Evolutionary conservation across 2,797 vertebrate genomes (phyloP).

Genomic region (Hydrolagus colliei): DNA sequence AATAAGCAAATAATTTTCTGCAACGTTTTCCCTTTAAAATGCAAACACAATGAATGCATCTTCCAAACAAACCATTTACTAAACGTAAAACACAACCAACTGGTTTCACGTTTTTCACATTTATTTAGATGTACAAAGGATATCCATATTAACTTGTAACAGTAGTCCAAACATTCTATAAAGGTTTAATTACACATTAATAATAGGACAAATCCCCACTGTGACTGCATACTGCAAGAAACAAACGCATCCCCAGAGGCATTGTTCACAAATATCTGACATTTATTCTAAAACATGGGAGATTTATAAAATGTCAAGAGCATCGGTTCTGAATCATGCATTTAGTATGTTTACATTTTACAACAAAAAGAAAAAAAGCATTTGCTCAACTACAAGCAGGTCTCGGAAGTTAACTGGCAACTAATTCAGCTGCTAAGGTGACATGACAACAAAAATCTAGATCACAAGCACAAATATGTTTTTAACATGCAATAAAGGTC

Average conservation of each 20-base stretch:
- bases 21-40: background rate
- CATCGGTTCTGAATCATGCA: slow-evolving; percentile 30
- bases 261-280: slow-evolving; percentile 22
- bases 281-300: slow-evolving; percentile 18
- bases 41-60: background rate
- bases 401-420: slow-evolving; percentile 15
- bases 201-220: slow-evolving; percentile 18
- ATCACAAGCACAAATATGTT: slow-evolving; percentile 17
- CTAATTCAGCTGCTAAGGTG: background rate
- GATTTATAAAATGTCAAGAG: slow-evolving; percentile 18
- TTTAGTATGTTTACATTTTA: slow-evolving; percentile 11
- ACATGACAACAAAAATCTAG: slow-evolving; percentile 26
- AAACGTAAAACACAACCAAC: slow-evolving; percentile 31
- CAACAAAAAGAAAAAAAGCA: background rate
- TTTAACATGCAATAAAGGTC: slow-evolving; percentile 22
- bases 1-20: background rate
- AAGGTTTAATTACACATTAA: slow-evolving; percentile 30
- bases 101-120: slow-evolving; percentile 28
- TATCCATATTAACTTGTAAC: slow-evolving; percentile 24
- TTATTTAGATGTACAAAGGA: slow-evolving; percentile 12
- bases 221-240: slow-evolving; percentile 20
- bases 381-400: slow-evolving; percentile 10
- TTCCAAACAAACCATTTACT: background rate
- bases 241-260: background rate
- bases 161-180: slow-evolving; percentile 20